These are phyloP conservation scores for Scaeva pyrastri DNA, from an alignment of 2,888 invertebrate genomes.

Conservation along the genomic window DNA sequence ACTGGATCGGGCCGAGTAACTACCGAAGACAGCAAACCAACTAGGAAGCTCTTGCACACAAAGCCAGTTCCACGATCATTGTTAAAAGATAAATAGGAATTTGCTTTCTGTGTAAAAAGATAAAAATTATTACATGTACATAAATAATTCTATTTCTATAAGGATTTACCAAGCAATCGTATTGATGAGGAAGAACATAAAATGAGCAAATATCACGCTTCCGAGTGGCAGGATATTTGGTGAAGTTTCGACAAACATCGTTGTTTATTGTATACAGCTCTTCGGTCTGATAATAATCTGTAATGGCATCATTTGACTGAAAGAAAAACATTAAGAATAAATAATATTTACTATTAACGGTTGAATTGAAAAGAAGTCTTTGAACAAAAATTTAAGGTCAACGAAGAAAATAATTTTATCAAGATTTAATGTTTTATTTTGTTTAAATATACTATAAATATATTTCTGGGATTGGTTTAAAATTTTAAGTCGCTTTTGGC, in stretches of 20 bases:
- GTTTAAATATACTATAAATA: too few relatives aligned
- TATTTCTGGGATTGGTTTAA: too few relatives aligned
- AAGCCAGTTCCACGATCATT: slow-evolving; percentile 77
- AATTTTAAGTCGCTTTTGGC: too few relatives aligned
- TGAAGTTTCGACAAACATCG: slow-evolving; percentile 65
- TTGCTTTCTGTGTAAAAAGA: slow-evolving; percentile 57
- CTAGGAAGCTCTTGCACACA: slow-evolving; percentile 74
- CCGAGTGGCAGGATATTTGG: slow-evolving; percentile 50
- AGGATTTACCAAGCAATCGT: slow-evolving; percentile 76
- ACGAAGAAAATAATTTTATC: too few relatives aligned
- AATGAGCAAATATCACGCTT: slow-evolving; percentile 77
- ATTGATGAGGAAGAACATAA: slow-evolving; percentile 73
- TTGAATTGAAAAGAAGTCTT: too few relatives aligned
- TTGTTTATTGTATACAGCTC: slow-evolving; percentile 68
- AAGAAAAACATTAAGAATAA: background rate
- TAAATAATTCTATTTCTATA: background rate
- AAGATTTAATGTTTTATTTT: too few relatives aligned
- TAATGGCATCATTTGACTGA: slow-evolving; percentile 39
- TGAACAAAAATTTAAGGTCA: too few relatives aligned
- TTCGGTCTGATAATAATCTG: slow-evolving; percentile 75
- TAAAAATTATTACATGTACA: background rate
- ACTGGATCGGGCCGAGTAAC: slow-evolving; percentile 54
- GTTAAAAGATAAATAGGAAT: slow-evolving; percentile 65
- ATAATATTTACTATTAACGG: too few relatives aligned
- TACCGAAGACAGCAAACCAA: slow-evolving; percentile 76